A percentile compares a stretch with the other conserved stretches of the same genome.
Evolutionary conservation across 92 coral and sea anemone species (phyloP).

Genomic region (Phymanthus crucifer): DNA sequence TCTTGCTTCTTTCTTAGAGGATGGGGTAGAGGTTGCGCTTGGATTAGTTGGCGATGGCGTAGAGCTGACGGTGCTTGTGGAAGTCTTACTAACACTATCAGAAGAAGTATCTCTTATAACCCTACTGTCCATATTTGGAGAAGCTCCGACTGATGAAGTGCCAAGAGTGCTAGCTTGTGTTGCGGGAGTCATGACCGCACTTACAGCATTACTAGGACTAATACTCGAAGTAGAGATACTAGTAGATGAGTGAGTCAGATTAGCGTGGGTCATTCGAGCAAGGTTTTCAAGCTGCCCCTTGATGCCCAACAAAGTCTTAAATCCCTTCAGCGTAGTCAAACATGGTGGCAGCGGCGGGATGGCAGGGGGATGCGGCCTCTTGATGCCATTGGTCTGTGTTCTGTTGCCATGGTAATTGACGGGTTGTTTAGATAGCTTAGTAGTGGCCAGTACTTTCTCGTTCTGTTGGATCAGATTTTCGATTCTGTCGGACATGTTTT

Average conservation of each 20-base stretch:
- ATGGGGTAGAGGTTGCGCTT: background rate
- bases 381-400: background rate
- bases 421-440: background rate
- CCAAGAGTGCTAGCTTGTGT: background rate
- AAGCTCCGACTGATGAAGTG: background rate
- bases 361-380: slow-evolving; percentile 28
- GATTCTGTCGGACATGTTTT: slow-evolving; percentile 1
- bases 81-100: background rate
- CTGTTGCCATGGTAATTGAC: background rate
- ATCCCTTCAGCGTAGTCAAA: slow-evolving; percentile 68
- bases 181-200: background rate
- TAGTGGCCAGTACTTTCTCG: background rate
- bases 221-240: too few species aligned
- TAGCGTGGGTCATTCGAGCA: slow-evolving; percentile 26
- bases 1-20: background rate
- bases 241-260: background rate
- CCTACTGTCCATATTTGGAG: background rate
- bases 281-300: slow-evolving; percentile 59
- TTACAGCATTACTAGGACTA: background rate
- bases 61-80: background rate
- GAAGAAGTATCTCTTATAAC: background rate
- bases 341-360: slow-evolving; percentile 96
- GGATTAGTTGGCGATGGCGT: background rate
- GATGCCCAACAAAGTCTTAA: slow-evolving; percentile 54
- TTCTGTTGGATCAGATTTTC: background rate